A percentile compares a stretch with the other conserved stretches of the same genome.
Evolutionary conservation across 2,113 vertebrate species (phyloP).

Genomic region (Periophthalmodon schlosseri): DNA sequence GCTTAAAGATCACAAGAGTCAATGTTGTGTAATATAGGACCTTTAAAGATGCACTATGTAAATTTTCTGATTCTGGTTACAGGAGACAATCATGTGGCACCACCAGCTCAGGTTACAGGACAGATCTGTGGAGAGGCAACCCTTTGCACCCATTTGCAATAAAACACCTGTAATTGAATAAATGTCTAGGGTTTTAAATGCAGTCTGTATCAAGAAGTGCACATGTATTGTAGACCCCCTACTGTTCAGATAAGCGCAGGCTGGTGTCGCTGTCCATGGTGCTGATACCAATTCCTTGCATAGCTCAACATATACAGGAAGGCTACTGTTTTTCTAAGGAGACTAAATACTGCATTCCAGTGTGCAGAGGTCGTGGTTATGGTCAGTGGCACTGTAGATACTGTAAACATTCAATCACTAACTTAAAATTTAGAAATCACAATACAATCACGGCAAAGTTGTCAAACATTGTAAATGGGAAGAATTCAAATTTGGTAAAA

Average conservation of each 20-base stretch:
- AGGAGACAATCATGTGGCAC: too few relatives aligned
- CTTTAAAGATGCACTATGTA: too few relatives aligned
- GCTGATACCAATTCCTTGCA: neutral
- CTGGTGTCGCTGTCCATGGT: conserved; percentile 4
- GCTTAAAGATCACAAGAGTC: too few relatives aligned
- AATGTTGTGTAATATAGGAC: too few relatives aligned
- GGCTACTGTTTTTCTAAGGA: neutral
- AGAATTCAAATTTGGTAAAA: neutral
- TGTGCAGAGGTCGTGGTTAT: neutral
- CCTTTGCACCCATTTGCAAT: neutral
- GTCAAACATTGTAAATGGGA: neutral
- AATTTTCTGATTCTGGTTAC: too few relatives aligned
- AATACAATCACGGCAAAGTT: neutral
- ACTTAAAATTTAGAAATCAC: too few relatives aligned
- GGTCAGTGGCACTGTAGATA: too few relatives aligned
- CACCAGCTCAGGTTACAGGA: too few relatives aligned
- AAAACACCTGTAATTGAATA: neutral
- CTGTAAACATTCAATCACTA: neutral
- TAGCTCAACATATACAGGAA: neutral
- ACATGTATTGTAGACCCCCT: neutral
- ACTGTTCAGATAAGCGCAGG: neutral
- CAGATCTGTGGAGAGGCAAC: too few relatives aligned
- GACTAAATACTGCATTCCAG: neutral
- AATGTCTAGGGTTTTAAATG: neutral
- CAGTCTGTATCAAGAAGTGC: neutral